phyloP scores from a whole-genome alignment of 2,113 vertebrate species.

The Elaphurus davidianus region DNA sequence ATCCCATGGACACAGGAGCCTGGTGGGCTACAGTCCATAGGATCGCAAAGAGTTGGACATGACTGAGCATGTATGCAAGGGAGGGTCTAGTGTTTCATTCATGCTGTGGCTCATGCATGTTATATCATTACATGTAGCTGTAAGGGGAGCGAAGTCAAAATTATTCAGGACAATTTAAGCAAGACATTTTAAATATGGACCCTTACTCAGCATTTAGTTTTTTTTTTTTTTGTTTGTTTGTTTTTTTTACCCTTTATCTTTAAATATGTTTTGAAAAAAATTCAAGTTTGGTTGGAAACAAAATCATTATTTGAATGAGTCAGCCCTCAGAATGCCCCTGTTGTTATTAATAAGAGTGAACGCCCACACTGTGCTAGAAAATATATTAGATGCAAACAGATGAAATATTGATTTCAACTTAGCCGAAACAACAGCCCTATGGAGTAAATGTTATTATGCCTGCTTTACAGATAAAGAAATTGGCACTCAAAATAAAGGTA shows the following conservation, averaged over 20 bases:
- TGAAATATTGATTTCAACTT: slow-evolving; percentile 58
- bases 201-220: neutral
- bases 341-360: slow-evolving; percentile 31
- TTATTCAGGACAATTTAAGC: neutral
- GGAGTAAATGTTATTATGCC: neutral
- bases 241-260: neutral
- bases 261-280: neutral
- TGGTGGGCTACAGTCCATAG: neutral
- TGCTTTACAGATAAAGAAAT: slow-evolving; percentile 7
- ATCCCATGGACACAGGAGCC: neutral
- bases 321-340: neutral
- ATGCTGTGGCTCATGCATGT: neutral
- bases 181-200: neutral
- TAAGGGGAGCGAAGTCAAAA: neutral
- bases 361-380: neutral
- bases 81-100: neutral
- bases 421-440: neutral
- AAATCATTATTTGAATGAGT: neutral
- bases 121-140: neutral
- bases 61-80: neutral
- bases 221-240: neutral
- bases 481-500: neutral
- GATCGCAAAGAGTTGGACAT: neutral
- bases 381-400: neutral
- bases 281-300: neutral